Conservation (phyloP, 2,113 vertebrate species). For the Dunckerocampus dactyliophorus region DNA sequence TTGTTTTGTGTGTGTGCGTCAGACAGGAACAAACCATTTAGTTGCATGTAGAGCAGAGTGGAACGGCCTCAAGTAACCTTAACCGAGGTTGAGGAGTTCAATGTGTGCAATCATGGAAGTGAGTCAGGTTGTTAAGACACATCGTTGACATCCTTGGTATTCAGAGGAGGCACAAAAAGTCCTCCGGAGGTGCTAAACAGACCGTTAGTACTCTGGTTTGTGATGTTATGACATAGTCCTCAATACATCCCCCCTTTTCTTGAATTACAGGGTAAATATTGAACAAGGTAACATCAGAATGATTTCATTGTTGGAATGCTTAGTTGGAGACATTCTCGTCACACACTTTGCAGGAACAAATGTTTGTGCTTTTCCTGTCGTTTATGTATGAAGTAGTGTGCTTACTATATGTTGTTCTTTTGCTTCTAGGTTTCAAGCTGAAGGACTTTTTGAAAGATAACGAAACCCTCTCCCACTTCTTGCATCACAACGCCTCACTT, state of each 20-base stretch:
- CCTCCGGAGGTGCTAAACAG: not conserved
- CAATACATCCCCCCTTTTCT: not conserved
- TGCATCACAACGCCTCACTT: slow-evolving; percentile 81
- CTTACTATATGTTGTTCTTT: not conserved
- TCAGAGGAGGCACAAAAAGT: slow-evolving; percentile 26
- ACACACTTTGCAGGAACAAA: not conserved
- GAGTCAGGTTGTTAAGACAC: slow-evolving; percentile 29
- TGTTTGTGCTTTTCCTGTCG: not conserved
- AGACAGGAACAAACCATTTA: not conserved
- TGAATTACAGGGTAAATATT: too few species aligned
- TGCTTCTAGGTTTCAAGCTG: slow-evolving; percentile 82
- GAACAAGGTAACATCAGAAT: too few species aligned
- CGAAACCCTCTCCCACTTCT: slow-evolving; percentile 88
- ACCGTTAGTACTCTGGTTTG: not conserved
- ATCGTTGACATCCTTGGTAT: slow-evolving; percentile 39
- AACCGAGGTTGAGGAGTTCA: not conserved
- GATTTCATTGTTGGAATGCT: not conserved
- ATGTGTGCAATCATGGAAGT: slow-evolving; percentile 16
- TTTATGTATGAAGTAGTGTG: not conserved
- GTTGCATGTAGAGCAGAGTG: slow-evolving; percentile 42
- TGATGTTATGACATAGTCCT: not conserved
- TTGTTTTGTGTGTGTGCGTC: slow-evolving; percentile 11
- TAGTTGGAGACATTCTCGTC: not conserved
- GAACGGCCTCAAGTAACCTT: slow-evolving; percentile 56
- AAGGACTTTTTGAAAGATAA: slow-evolving; percentile 87